Conservation (phyloP, 2,888 invertebrate genomes). For the Cryptus viduatorius region DNA sequence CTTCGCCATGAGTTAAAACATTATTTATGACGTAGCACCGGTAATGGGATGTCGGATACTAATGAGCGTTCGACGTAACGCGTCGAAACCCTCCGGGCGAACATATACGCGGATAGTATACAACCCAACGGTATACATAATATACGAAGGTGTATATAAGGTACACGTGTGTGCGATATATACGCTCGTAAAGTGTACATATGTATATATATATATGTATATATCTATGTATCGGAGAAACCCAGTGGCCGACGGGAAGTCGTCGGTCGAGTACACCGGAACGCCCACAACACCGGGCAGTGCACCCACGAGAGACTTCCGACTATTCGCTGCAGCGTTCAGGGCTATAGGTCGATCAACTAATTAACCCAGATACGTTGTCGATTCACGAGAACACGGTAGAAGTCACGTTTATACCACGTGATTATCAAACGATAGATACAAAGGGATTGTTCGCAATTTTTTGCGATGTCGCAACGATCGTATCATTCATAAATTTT, state of each 20-base stretch:
- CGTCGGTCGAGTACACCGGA: constrained; percentile 43
- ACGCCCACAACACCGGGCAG: constrained; percentile 41
- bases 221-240: constrained; percentile 26
- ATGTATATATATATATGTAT: constrained; percentile 8
- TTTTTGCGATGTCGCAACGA: constrained; percentile 6
- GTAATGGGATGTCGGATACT: constrained; percentile 82
- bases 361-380: constrained; percentile 66
- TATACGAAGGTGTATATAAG: constrained; percentile 3
- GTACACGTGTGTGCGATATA: not conserved
- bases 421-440: constrained; percentile 9
- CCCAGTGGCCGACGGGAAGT: constrained; percentile 51
- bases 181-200: not conserved
- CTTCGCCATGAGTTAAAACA: constrained; percentile 70
- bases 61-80: constrained; percentile 80
- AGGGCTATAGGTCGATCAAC: constrained; percentile 53
- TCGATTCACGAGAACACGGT: constrained; percentile 54
- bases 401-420: constrained; percentile 29
- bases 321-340: constrained; percentile 43
- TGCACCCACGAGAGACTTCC: constrained; percentile 53
- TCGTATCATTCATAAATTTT: not conserved
- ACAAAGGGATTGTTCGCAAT: constrained; percentile 24
- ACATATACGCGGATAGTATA: constrained; percentile 29
- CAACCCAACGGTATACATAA: constrained; percentile 5
- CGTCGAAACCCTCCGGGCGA: constrained; percentile 51
- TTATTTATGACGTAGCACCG: constrained; percentile 80